Conservation (phyloP, 2,888 invertebrate genomes). For the Drosophila melanosoma region DNA sequence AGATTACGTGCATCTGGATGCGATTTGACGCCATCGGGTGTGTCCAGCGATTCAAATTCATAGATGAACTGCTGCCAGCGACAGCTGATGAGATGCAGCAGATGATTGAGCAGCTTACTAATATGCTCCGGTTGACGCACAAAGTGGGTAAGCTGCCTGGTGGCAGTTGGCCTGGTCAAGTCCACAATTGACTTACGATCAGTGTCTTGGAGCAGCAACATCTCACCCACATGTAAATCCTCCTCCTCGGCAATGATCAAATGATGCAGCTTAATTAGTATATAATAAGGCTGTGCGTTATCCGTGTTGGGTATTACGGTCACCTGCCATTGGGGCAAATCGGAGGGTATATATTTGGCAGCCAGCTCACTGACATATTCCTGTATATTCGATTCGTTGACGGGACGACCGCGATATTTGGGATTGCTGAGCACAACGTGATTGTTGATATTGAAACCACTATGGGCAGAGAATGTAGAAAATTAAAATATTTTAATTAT, state of each 20-base stretch:
- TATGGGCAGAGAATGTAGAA: conserved; percentile 27
- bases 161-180: conserved; percentile 19
- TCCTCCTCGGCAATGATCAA: conserved; percentile 90
- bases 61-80: conserved; percentile 93
- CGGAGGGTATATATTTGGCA: conserved; percentile 90
- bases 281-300: conserved; percentile 86
- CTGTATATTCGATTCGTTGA: conserved; percentile 91
- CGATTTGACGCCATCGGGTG: conserved; percentile 85
- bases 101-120: conserved; percentile 88
- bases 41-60: conserved; percentile 91
- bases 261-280: conserved; percentile 91
- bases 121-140: conserved; percentile 88
- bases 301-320: conserved; percentile 88
- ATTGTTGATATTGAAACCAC: conserved; percentile 87
- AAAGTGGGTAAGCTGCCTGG: conserved; percentile 86
- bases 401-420: conserved; percentile 89
- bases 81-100: conserved; percentile 89
- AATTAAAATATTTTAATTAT: not conserved
- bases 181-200: conserved; percentile 60
- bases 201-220: conserved; percentile 87
- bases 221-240: conserved; percentile 90
- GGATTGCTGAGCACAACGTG: conserved; percentile 88
- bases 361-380: conserved; percentile 92
- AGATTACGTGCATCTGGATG: conserved; percentile 74
- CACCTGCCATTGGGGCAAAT: conserved; percentile 93